Percentiles rank a stretch among this genome's conserved stretches.
Evolutionary conservation across 2,113 vertebrate genomes (phyloP).

Genomic region (Tenebrosternarchus preto): DNA sequence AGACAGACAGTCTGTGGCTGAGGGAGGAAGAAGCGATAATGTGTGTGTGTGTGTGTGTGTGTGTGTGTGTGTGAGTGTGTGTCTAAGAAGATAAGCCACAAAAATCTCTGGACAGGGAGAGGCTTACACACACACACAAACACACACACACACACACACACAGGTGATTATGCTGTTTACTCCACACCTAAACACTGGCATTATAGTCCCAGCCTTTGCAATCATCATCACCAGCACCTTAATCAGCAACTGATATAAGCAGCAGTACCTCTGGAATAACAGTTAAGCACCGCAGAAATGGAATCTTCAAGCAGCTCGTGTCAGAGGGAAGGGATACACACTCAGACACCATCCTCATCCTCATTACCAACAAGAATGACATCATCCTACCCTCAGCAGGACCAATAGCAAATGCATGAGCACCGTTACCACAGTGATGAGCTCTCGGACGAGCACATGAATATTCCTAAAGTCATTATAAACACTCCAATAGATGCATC

Average conservation of each 20-base stretch:
- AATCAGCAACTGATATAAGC: conserved; percentile 4
- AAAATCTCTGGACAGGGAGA: conserved; percentile 32
- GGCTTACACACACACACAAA: no score
- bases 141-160: conserved; percentile 29
- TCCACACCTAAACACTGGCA: neutral
- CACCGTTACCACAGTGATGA: neutral
- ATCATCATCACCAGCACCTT: no score
- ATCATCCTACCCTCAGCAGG: conserved; percentile 2
- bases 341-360: conserved; percentile 2
- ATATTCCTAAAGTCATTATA: conserved; percentile 27
- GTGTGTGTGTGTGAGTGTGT: no score
- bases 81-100: conserved; percentile 18
- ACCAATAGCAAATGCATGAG: neutral
- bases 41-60: no score
- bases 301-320: neutral
- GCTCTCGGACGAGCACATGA: neutral
- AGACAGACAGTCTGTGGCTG: neutral
- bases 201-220: neutral
- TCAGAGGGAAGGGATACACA: neutral
- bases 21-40: neutral
- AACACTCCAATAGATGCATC: conserved; percentile 27
- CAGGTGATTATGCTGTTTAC: neutral
- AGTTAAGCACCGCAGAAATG: neutral
- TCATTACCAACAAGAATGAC: neutral
- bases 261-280: neutral